These are phyloP conservation scores for Acanthoscelides obtectus DNA, from an alignment of 2,888 invertebrate species.

Conservation along the genomic window DNA sequence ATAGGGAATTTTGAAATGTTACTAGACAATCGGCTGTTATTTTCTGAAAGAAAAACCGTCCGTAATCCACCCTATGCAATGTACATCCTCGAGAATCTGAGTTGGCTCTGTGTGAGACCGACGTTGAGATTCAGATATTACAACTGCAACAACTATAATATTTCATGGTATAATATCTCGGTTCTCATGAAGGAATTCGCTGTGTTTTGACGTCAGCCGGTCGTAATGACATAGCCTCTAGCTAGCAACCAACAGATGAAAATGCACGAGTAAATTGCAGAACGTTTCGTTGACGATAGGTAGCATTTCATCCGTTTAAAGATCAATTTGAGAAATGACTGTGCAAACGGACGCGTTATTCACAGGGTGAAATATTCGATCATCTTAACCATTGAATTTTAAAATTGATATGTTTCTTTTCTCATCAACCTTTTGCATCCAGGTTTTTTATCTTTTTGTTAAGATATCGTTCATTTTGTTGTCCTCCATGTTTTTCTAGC, in stretches of 20 bases:
- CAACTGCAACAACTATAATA: background rate
- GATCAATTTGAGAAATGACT: background rate
- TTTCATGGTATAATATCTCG: background rate
- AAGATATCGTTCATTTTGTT: too few relatives aligned
- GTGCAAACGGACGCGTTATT: background rate
- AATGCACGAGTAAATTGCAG: background rate
- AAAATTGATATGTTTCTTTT: too few relatives aligned
- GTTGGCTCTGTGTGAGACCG: background rate
- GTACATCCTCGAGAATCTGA: background rate
- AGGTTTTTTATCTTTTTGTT: too few relatives aligned
- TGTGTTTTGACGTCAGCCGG: background rate
- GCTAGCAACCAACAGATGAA: background rate
- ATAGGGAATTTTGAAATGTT: too few relatives aligned
- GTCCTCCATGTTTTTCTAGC: too few relatives aligned
- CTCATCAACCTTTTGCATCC: too few relatives aligned
- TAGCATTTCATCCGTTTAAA: background rate
- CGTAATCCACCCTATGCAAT: background rate
- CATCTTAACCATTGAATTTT: too few relatives aligned
- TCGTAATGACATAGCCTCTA: background rate
- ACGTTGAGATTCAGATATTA: background rate
- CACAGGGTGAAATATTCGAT: background rate
- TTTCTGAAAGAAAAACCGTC: too few relatives aligned
- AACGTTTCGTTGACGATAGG: background rate
- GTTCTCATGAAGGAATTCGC: background rate
- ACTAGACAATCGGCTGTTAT: too few relatives aligned